Base-by-base conservation (phyloP, 2,797 vertebrate genomes). In the Valencia hispanica region DNA sequence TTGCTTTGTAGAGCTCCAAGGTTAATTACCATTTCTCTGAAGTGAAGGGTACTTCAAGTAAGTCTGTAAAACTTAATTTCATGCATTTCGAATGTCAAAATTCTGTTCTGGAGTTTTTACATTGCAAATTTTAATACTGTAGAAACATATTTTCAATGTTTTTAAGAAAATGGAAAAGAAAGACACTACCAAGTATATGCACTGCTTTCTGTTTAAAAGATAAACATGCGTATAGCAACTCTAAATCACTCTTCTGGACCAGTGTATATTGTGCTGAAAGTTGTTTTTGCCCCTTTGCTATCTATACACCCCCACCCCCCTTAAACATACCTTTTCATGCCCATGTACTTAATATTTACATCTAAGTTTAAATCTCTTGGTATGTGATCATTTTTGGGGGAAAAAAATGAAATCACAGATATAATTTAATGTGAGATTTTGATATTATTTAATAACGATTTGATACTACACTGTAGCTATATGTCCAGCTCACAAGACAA, bases 1-100 rank as follows among this genome's bases (percentile, higher is more conserved):
- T 70, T 45, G n/a, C n/a, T 72, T 73, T 74, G 59, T 48, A 77
- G 30, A 50, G 77, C 75, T 57, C n/a, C 15, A 53, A 65, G 14
- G 41, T 7, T 1, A 5, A 50, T 69, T 25, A 22, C 27, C 3
- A 25, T 69, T 71, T 41, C 27, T 70, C 20, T 27, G 11, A 25
- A 75, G 39, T 25, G 48, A 22, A 48, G 17, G 25, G 4, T 17
- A 30, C 20, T 77, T 70, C 55, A 32, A 22, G 36, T 34, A 43
- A 30, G 0, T 1, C 30, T 25, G 12, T 32, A 57, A 70, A 20
- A 17, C 9, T 1, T 12, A 50, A 48, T 70, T 32, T 11, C 11
- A 25, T 25, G 9, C 20, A 65, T 25, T 17, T 65, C 7, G 4
- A 22, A 12, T 65, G 9, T 39, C 20, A 22, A 22, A 39, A 34